These are phyloP conservation scores for Calephelis virginiensis DNA, from an alignment of 1,140 invertebrate species.

Conservation along the genomic window DNA sequence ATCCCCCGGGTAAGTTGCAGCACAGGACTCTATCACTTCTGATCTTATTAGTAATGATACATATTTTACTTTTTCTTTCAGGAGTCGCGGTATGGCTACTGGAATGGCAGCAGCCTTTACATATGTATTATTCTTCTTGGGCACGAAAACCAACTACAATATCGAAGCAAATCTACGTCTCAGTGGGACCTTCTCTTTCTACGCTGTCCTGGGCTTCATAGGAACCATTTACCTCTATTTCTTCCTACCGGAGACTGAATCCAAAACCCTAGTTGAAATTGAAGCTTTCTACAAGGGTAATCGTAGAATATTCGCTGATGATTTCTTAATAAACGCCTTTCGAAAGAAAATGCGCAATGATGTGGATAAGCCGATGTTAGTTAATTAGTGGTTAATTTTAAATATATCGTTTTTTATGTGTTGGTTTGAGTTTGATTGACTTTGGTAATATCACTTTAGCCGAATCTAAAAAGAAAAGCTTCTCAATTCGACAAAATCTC, in stretches of 20 bases:
- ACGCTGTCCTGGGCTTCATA: slow-evolving; percentile 76
- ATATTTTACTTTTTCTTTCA: slow-evolving; percentile 36
- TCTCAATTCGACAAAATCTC: too few relatives aligned
- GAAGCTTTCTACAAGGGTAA: slow-evolving; percentile 71
- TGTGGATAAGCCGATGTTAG: slow-evolving; percentile 57
- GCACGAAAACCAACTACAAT: slow-evolving; percentile 82
- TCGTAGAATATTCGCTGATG: slow-evolving; percentile 62
- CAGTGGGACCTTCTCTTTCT: slow-evolving; percentile 81
- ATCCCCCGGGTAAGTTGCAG: too few relatives aligned
- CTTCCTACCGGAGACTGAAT: slow-evolving; percentile 89
- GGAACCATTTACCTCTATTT: slow-evolving; percentile 81
- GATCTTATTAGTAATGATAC: neutral
- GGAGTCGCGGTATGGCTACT: slow-evolving; percentile 80
- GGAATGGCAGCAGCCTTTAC: slow-evolving; percentile 78
- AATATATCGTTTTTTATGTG: neutral
- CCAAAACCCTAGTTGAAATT: slow-evolving; percentile 86
- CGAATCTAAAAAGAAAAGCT: too few relatives aligned
- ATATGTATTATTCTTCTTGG: slow-evolving; percentile 81
- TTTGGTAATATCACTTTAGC: too few relatives aligned
- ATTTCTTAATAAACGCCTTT: slow-evolving; percentile 64
- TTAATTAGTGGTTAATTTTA: slow-evolving; percentile 5
- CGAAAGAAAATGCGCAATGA: slow-evolving; percentile 46
- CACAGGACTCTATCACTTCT: too few relatives aligned
- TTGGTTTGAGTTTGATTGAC: neutral
- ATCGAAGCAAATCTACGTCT: slow-evolving; percentile 76